phyloP scores from a whole-genome alignment of 2,113 vertebrate genomes.

The Electrona antarctica region DNA sequence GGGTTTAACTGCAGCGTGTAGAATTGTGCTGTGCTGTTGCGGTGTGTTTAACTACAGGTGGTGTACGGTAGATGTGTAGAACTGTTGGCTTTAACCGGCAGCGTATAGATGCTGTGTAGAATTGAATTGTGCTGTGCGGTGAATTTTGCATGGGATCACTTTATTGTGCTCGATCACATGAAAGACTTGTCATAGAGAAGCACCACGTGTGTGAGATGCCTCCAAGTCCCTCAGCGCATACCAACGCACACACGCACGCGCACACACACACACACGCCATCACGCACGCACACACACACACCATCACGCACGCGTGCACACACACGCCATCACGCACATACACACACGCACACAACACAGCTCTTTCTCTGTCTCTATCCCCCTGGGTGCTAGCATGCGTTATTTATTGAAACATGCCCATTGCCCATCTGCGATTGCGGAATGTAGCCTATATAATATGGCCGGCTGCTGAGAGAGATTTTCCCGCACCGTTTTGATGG shows the following conservation, averaged over 20 bases:
- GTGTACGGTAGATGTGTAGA: no score
- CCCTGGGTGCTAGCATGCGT: no score
- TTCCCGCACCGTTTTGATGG: no score
- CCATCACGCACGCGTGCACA: no score
- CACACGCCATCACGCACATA: no score
- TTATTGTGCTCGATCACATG: slow-evolving; percentile 14
- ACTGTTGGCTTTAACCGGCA: no score
- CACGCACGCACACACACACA: slow-evolving; percentile 12
- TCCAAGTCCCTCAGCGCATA: slow-evolving; percentile 4
- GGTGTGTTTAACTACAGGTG: slow-evolving; percentile 21
- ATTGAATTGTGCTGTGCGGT: slow-evolving; percentile 34
- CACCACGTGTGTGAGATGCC: neutral
- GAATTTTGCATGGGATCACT: slow-evolving; percentile 36
- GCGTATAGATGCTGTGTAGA: slow-evolving; percentile 4
- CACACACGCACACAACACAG: slow-evolving; percentile 20
- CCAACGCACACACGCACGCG: slow-evolving; percentile 7
- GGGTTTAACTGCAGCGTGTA: slow-evolving; percentile 20
- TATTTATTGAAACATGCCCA: no score
- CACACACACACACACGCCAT: no score
- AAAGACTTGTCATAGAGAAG: slow-evolving; percentile 21
- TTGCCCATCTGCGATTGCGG: no score
- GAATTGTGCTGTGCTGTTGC: slow-evolving; percentile 27
- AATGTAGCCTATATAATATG: no score
- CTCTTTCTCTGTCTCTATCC: no score
- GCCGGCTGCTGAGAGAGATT: no score